Evolutionary conservation across 1,140 invertebrate genomes (phyloP).

Genomic region (Aporrectodea caliginosa): DNA sequence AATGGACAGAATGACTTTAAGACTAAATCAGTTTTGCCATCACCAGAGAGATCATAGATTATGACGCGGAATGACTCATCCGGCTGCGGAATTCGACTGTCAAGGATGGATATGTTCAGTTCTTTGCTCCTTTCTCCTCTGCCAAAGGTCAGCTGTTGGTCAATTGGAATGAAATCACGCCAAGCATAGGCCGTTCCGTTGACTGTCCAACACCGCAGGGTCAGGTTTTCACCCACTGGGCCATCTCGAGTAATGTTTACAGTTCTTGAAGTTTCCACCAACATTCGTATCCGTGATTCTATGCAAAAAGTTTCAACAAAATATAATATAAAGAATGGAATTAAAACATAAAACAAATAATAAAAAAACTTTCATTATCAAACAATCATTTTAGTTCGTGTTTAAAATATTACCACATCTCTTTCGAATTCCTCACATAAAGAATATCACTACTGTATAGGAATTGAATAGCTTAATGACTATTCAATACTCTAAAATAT

Average conservation of each 20-base stretch:
- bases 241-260: conserved; percentile 1
- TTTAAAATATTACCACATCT: too few relatives aligned
- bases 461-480: too few relatives aligned
- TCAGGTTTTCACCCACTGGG: not conserved
- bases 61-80: conserved; percentile 6
- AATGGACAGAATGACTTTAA: too few relatives aligned
- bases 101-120: conserved; percentile 1
- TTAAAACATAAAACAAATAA: too few relatives aligned
- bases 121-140: not conserved
- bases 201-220: not conserved
- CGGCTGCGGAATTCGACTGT: not conserved
- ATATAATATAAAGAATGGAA: too few relatives aligned
- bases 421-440: too few relatives aligned
- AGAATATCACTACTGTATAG: too few relatives aligned
- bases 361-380: too few relatives aligned
- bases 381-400: too few relatives aligned
- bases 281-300: not conserved
- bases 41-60: conserved; percentile 7
- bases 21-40: too few relatives aligned
- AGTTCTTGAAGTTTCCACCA: not conserved
- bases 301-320: not conserved
- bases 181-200: not conserved
- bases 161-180: conserved; percentile 1
- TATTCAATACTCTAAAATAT: too few relatives aligned
- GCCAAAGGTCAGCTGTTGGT: not conserved